phyloP scores from a whole-genome alignment of 2,797 vertebrate species.

The Aselliscus stoliczkanus region DNA sequence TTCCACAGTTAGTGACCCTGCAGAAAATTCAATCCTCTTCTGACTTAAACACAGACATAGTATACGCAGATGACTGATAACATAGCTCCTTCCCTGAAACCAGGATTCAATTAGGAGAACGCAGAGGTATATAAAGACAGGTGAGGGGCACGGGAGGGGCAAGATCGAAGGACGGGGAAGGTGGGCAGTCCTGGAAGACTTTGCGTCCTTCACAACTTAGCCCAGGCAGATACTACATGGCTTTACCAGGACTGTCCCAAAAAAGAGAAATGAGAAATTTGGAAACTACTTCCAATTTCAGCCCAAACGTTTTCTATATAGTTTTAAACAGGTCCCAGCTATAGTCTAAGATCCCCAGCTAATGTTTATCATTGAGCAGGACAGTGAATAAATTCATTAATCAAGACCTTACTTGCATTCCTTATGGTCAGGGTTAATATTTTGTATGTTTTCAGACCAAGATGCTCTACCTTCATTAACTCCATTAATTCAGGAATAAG shows the following conservation, averaged over 20 bases:
- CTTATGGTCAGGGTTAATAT: neutral
- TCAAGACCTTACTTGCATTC: neutral
- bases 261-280: neutral
- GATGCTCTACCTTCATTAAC: neutral
- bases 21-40: neutral
- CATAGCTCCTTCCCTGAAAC: neutral
- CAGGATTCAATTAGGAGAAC: neutral
- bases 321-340: neutral
- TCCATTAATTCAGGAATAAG: neutral
- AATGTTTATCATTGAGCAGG: neutral
- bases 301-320: neutral
- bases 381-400: neutral
- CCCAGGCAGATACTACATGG: neutral
- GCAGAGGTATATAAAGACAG: neutral
- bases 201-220: neutral
- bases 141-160: neutral
- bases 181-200: too few relatives aligned
- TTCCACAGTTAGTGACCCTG: neutral
- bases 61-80: neutral
- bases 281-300: neutral
- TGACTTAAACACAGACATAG: neutral
- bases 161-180: neutral
- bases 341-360: neutral
- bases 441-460: neutral
- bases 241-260: neutral